Evolutionary conservation across 2,888 invertebrate species (phyloP).

Genomic region (Torymus tubicola): DNA sequence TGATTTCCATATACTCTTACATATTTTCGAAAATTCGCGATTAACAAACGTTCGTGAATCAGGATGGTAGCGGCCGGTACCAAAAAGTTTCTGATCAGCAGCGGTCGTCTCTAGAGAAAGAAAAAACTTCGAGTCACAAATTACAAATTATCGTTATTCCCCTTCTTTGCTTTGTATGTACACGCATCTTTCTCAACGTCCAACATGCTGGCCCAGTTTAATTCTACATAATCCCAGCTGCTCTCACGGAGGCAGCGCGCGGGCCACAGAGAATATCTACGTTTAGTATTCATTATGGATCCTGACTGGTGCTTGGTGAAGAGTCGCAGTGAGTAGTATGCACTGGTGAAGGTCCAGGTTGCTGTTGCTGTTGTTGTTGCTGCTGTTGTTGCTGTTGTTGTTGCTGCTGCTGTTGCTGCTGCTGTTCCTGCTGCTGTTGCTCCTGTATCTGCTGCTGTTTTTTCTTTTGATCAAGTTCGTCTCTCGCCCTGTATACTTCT

Average conservation of each 20-base stretch:
- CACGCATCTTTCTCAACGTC: constrained; percentile 46
- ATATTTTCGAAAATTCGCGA: constrained; percentile 29
- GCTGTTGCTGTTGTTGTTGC: constrained; percentile 60
- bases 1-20: constrained; percentile 22
- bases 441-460: constrained; percentile 12
- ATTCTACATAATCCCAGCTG: constrained; percentile 60
- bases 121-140: constrained; percentile 44
- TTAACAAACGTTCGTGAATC: constrained; percentile 29
- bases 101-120: constrained; percentile 22
- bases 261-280: constrained; percentile 40
- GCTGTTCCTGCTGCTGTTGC: constrained; percentile 20
- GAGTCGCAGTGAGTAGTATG: constrained; percentile 67
- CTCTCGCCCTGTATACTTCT: constrained; percentile 34
- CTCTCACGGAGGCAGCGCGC: constrained; percentile 67
- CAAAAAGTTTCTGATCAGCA: constrained; percentile 30
- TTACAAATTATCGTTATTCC: constrained; percentile 45
- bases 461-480: constrained; percentile 40
- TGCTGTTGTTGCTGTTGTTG: constrained; percentile 59
- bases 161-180: constrained; percentile 52
- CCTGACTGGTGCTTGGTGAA: constrained; percentile 71
- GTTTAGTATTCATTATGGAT: constrained; percentile 72
- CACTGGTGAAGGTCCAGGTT: constrained; percentile 65
- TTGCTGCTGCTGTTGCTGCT: constrained; percentile 58
- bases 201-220: constrained; percentile 47
- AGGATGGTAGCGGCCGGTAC: constrained; percentile 33